A percentile compares a stretch with the other conserved stretches of the same genome.
Evolutionary conservation across 92 coral and sea anemone species (phyloP).

Genomic region (Heliopora coerulea): DNA sequence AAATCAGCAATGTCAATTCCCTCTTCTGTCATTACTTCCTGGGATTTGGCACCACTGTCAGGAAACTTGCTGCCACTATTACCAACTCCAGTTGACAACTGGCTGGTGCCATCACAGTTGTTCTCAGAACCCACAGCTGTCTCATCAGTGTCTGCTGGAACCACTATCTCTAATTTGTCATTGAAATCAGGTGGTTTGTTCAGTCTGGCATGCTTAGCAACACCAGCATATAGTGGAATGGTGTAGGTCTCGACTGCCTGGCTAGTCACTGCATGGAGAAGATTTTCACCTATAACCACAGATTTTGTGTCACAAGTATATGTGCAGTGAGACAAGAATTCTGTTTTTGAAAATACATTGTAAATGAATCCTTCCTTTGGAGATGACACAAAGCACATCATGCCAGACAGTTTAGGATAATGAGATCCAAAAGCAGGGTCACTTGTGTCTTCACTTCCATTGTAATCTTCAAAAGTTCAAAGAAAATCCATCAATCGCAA

Average conservation of each 20-base stretch:
- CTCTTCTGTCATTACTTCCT: not conserved
- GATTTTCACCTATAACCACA: conserved; percentile 62
- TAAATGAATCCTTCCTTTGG: conserved; percentile 88
- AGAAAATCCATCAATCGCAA: not conserved
- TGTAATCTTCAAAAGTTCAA: conserved; percentile 43
- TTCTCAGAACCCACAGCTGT: conserved; percentile 49
- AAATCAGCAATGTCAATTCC: not conserved
- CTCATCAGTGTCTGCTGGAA: not conserved
- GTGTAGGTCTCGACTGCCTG: conserved; percentile 88
- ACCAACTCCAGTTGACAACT: not conserved
- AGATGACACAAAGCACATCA: conserved; percentile 85
- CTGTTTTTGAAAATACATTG: conserved; percentile 63
- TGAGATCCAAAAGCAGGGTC: conserved; percentile 55
- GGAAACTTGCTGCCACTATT: not conserved
- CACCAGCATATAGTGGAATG: conserved; percentile 82
- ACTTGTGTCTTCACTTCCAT: conserved; percentile 42
- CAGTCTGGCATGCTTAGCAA: conserved; percentile 64
- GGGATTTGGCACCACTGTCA: not conserved
- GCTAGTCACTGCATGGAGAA: conserved; percentile 81
- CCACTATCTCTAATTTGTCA: conserved; percentile 10
- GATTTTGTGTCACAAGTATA: conserved; percentile 74
- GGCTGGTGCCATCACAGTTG: conserved; percentile 41
- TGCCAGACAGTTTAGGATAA: conserved; percentile 76
- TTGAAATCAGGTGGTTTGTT: conserved; percentile 11
- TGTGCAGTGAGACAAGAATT: conserved; percentile 68